Evolutionary conservation across 37 sponge, comb jelly and placozoan species (phyloP).

Genomic region (Mnemiopsis leidyi): DNA sequence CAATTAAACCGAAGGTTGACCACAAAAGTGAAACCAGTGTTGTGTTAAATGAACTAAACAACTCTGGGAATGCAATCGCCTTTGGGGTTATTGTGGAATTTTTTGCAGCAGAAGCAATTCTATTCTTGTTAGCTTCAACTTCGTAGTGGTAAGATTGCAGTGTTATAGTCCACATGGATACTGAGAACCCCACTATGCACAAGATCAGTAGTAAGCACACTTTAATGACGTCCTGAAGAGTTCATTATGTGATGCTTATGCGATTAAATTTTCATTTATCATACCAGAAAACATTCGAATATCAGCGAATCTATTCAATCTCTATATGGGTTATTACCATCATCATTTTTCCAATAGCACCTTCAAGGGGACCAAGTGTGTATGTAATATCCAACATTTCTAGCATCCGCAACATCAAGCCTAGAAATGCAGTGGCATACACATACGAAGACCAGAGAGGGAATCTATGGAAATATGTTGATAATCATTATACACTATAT

Average conservation of each 20-base stretch:
- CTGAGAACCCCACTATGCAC: background rate
- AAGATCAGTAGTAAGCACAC: background rate
- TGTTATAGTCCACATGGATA: constrained; percentile 6
- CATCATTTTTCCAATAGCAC: constrained; percentile 20
- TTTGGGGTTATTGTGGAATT: background rate
- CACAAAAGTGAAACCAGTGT: background rate
- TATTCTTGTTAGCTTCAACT: background rate
- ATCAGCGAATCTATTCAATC: too few relatives aligned
- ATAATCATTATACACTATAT: too few relatives aligned
- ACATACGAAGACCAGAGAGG: background rate
- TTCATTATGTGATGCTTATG: background rate
- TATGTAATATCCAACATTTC: constrained; percentile 26
- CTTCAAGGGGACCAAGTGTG: constrained; percentile 7
- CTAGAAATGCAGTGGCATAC: constrained; percentile 1
- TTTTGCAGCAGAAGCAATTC: too few relatives aligned
- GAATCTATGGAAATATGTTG: background rate
- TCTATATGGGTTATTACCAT: background rate
- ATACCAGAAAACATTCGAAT: background rate
- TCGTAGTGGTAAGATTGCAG: constrained; percentile 15
- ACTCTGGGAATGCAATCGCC: background rate
- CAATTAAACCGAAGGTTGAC: background rate
- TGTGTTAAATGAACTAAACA: background rate
- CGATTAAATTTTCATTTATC: background rate
- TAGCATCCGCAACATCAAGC: constrained; percentile 20
- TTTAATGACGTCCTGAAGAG: constrained; percentile 8